Evolutionary conservation across 2,888 invertebrate species (phyloP).

Genomic region (Hemithea aestivaria): DNA sequence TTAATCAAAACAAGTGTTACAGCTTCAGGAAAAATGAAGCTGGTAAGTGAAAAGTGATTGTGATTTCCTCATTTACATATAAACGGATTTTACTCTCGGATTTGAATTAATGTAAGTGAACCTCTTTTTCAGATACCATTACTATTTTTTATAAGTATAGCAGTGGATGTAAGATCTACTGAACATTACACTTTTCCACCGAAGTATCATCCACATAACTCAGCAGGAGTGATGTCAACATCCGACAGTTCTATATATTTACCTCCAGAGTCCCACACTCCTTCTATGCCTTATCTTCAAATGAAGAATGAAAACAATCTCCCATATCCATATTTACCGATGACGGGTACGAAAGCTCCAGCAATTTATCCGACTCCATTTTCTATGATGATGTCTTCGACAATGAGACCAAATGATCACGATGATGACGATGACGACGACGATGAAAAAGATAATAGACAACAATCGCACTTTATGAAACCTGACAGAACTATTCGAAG

Average conservation of each 20-base stretch:
- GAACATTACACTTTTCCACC: conserved; percentile 59
- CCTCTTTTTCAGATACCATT: conserved; percentile 53
- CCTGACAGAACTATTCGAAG: conserved; percentile 3
- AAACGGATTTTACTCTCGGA: conserved; percentile 33
- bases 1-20: conserved; percentile 36
- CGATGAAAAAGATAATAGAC: conserved; percentile 27
- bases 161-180: conserved; percentile 42
- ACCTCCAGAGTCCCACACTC: conserved; percentile 60
- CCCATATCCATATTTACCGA: conserved; percentile 56
- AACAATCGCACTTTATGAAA: too few species aligned
- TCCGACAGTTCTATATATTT: conserved; percentile 62
- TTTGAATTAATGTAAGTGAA: conserved; percentile 41
- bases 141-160: conserved; percentile 44
- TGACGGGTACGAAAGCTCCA: conserved; percentile 55
- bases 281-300: conserved; percentile 53
- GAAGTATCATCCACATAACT: conserved; percentile 50
- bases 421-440: conserved; percentile 47
- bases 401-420: conserved; percentile 42
- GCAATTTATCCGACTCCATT: conserved; percentile 51
- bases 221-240: conserved; percentile 40
- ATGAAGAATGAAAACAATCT: conserved; percentile 57
- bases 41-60: conserved; percentile 64
- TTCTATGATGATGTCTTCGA: conserved; percentile 53
- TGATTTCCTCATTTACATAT: conserved; percentile 35
- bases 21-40: conserved; percentile 70